Base-by-base conservation (phyloP, 2,113 vertebrate species). In the Cephalopholis sonnerati region DNA sequence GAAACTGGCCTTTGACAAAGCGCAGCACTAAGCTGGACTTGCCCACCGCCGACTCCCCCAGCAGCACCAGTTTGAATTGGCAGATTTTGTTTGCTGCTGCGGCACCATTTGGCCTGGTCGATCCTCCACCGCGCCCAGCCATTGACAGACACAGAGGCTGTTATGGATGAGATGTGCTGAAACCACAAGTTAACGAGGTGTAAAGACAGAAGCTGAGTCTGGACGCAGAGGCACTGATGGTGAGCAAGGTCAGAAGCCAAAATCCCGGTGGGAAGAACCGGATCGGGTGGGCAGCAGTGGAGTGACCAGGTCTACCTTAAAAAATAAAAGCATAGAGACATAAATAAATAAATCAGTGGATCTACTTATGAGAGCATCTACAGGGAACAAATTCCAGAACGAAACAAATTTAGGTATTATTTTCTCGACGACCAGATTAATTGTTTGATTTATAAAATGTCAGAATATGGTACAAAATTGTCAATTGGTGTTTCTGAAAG, bases 1-100 rank as follows among this genome's bases (percentile, higher is more conserved):
- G 95, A 84, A 97, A 96, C 92, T 96, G 96, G 57, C 96, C 96
- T 91, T 97, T 97, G 81, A 97, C 96, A 32, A 97, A 97, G 46
- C 96, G 95, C 84, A 97, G 91, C 63, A 97, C 96, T 74, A 97
- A 93, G 86, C 96, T 97, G 81, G 96, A 97, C 91, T 97, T 97
- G 63, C 96, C 96, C 64, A 97, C 96, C 0, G 96, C 96, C 55
- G 96, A 96, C 89, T 97, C 96, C 50, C 96, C 96, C 74, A 97
- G 88, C 84, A 97, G 88, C 82, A 97, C 96, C 91, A 97, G 93
- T 70, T 97, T 97, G 79, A 97, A 97, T 90, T 97, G 96, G 92
- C 96, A 97, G 83, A 96, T 96, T 91, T 97, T 97, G 92, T 95
- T 93, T 93, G 95, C 20, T 83, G 92, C 77, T 85, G 92, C 53